Base-by-base conservation (phyloP, 1,140 invertebrate species). In the Gryllus bimaculatus region DNA sequence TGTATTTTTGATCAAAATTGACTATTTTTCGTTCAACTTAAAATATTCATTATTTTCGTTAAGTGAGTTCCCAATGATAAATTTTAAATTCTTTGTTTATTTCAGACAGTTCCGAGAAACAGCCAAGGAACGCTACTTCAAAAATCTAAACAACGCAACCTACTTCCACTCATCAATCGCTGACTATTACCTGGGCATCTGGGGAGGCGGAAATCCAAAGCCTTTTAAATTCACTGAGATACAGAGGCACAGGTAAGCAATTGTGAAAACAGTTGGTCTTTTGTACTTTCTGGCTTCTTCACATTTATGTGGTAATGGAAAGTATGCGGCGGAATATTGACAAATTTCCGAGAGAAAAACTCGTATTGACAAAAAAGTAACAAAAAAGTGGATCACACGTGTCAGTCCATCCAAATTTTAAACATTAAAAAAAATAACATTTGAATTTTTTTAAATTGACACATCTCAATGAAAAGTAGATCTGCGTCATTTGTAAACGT, bases 91-190 rank as follows among this genome's bases (percentile, higher is more conserved):
- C 7, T 66, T 10, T 13, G 10, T 66, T 66, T 3, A 10, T 66
- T 66, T 66, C 82, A 90, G 96, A 79, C 97, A 99, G 86, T 99
- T 99, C 85, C 89, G 96, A 21, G 96, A 98, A 83, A 93, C 96
- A 0, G 97, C 97, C 0, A 92, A 92, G 78, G 96, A 98, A 85
- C 87, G 97, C 75, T 99, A 99, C 85, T 99, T 99, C 86, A 97
- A 96, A 84, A 98, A 99, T 84, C 92, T 97, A 89, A 97, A 98
- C 84, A 95, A 98, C 91, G 93, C 96, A 0, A 94, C 93, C 84
- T 98, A 97, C 84, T 98, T 99, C 85, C 97, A 99, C 85, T 98
- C 96, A 4, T 95, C 95, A 87, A 98, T 98, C 81, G 96, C 98
- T 4, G 98, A 99, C 87, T 99, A 99, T 85, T 99, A 97, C 85